Percentiles rank a stretch among this genome's conserved stretches.
Evolutionary conservation across 2,888 invertebrate species (phyloP).

Genomic region (Brachyopa scutellaris): DNA sequence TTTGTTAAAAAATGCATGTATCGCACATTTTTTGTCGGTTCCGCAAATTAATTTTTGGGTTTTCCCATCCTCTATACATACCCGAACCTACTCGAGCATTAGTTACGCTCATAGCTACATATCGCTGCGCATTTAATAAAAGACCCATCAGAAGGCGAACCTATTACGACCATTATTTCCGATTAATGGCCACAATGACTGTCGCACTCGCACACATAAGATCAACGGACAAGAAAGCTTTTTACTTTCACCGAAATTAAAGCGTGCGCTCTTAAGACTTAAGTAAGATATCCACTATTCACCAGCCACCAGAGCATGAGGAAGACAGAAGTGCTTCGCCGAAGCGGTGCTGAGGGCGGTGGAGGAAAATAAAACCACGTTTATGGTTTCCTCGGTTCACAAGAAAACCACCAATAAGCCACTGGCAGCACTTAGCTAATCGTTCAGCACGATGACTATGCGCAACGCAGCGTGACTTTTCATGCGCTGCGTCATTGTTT

Average conservation of each 20-base stretch:
- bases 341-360: neutral
- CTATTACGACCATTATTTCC: constrained; percentile 42
- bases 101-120: constrained; percentile 18
- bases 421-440: constrained; percentile 27
- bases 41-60: constrained; percentile 27
- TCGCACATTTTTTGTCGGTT: constrained; percentile 16
- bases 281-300: constrained; percentile 42
- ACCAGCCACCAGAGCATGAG: constrained; percentile 3
- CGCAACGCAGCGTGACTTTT: constrained; percentile 32
- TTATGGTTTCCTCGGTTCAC: constrained; percentile 39
- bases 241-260: constrained; percentile 61
- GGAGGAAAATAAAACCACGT: constrained; percentile 2
- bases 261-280: constrained; percentile 19
- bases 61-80: constrained; percentile 12
- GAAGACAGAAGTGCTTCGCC: constrained; percentile 16
- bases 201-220: neutral
- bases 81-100: constrained; percentile 1
- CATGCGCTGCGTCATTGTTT: constrained; percentile 35
- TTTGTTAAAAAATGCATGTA: constrained; percentile 6
- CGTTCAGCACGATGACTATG: neutral
- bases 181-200: constrained; percentile 38
- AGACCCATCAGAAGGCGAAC: constrained; percentile 23
- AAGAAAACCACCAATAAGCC: constrained; percentile 14
- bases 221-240: constrained; percentile 42
- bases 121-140: constrained; percentile 20